Conservation (phyloP, 2,888 invertebrate genomes). For the Ichneumon xanthorius region DNA sequence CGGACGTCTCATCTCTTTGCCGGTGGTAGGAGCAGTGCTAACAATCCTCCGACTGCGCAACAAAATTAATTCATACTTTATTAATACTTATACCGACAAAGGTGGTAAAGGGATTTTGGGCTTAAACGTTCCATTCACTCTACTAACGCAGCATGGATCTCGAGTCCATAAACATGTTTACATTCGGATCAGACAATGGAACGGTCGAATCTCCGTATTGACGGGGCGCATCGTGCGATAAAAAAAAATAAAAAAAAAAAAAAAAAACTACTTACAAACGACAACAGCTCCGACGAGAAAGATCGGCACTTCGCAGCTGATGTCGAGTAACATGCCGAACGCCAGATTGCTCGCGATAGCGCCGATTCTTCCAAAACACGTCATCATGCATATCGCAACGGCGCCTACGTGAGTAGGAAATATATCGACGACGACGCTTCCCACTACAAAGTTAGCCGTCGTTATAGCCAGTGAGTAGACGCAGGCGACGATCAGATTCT, state of each 20-base stretch:
- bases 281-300: constrained; percentile 87
- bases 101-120: background rate
- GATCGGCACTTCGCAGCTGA: constrained; percentile 88
- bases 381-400: constrained; percentile 88
- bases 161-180: background rate
- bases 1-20: constrained; percentile 61
- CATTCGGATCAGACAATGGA: too few species aligned
- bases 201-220: too few species aligned
- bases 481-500: constrained; percentile 87
- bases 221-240: background rate
- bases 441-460: constrained; percentile 85
- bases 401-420: constrained; percentile 86
- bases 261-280: constrained; percentile 84
- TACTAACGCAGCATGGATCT: background rate
- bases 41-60: constrained; percentile 70
- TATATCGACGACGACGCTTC: constrained; percentile 82
- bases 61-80: constrained; percentile 17
- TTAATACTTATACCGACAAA: constrained; percentile 6
- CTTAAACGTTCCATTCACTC: background rate
- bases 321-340: constrained; percentile 88
- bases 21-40: constrained; percentile 69
- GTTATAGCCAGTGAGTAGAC: constrained; percentile 86
- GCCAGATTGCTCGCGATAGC: constrained; percentile 89
- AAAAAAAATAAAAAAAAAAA: background rate
- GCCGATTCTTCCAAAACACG: constrained; percentile 89